Base-by-base conservation (phyloP, 1,140 invertebrate genomes). In the Halyomorpha halys region DNA sequence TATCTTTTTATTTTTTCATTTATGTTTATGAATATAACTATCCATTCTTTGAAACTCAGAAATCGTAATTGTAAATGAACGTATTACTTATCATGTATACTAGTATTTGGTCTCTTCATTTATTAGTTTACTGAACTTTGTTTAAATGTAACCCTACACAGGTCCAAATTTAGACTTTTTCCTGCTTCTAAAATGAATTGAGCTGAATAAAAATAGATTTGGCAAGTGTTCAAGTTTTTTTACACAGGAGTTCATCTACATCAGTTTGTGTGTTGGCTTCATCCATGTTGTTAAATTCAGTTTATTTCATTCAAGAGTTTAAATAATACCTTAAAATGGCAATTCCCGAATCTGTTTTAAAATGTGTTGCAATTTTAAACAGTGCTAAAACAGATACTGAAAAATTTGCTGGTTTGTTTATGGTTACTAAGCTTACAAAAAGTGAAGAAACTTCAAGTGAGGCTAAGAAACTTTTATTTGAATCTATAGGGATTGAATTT, bases 381-480 rank as follows among this genome's bases (percentile, higher is more conserved):
- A 80, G 80, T 69, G 87, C 90, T 0, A 81, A 81, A 64, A 87
- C 81, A 70, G 91, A 94, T 74, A 93, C 89, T 0, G 90, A 94
- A 76, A 94, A 92, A 75, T 91, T 94, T 75, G 90, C 91, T 9
- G 89, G 86, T 0, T 77, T 94, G 2, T 91, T 94, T 72, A 86
- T 94, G 84, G 89, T 94, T 27, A 91, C 90, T 0, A 93, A 94
- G 74, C 72, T 92, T 59, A 82, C 92, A 9, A 89, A 90, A 73
- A 83, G 82, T 62, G 86, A 86, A 70, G 85, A 91, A 68, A 87
- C 89, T 70, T 84, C 82, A 65, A 73, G 82, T 2, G 74, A 76
- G 13, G 81, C 83, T 11, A 90, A 89, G 70, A 86, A 85, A 70
- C 77, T 86, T n/a, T 76, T 94, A 0, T 93, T 94, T 71, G 87